A percentile compares a stretch with the other conserved stretches of the same genome.
Evolutionary conservation across 2,113 vertebrate genomes (phyloP).

Genomic region (Misgurnus anguillicaudatus): DNA sequence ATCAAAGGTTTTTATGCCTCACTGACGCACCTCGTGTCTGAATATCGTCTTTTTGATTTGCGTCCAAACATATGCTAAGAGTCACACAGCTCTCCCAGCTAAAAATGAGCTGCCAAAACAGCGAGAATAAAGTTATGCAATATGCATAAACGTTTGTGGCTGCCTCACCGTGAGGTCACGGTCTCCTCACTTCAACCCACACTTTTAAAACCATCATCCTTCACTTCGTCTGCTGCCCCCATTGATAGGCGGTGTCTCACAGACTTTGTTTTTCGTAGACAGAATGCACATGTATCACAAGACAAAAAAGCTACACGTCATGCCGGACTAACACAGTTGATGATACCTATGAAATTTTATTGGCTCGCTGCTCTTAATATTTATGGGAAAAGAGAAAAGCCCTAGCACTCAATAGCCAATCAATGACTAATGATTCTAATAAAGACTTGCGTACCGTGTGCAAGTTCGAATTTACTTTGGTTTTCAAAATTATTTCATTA

Average conservation of each 20-base stretch:
- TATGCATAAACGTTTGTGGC: conserved; percentile 25
- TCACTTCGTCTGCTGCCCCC: not conserved
- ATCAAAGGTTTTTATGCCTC: conserved; percentile 28
- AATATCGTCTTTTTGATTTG: conserved; percentile 31
- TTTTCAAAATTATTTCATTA: not conserved
- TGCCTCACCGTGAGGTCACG: conserved; percentile 1
- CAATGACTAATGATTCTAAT: not conserved
- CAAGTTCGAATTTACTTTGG: not conserved
- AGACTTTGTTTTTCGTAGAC: not conserved
- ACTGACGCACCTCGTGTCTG: conserved; percentile 20
- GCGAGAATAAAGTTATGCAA: conserved; percentile 32
- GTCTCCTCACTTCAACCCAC: conserved; percentile 13
- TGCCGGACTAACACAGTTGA: not conserved
- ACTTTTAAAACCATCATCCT: conserved; percentile 21
- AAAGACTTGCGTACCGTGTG: not conserved
- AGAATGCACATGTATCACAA: not conserved
- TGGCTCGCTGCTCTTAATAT: too few species aligned
- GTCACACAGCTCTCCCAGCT: conserved; percentile 2
- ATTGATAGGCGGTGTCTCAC: conserved; percentile 26
- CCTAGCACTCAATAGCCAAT: not conserved
- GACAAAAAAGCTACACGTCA: not conserved
- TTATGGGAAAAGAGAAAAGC: not conserved
- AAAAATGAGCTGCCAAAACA: conserved; percentile 20
- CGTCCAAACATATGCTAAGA: conserved; percentile 26
- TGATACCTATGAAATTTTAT: not conserved